Conservation (phyloP, 2,888 invertebrate genomes). For the Atethmia centrago region DNA sequence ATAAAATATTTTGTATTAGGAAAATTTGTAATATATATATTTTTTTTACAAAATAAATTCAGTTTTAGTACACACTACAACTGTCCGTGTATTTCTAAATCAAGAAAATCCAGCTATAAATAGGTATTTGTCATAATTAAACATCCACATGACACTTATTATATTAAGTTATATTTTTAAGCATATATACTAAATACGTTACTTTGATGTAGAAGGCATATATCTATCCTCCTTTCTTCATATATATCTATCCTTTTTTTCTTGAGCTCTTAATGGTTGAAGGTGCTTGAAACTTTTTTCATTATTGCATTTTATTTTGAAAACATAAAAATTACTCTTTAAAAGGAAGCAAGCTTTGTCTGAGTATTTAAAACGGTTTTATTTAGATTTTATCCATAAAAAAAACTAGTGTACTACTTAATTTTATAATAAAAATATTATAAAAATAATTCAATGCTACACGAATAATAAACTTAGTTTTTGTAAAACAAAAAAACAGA, state of each 20-base stretch:
- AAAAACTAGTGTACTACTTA: not conserved
- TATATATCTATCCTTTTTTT: slow-evolving; percentile 12
- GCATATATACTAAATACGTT: not conserved
- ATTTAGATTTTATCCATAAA: not conserved
- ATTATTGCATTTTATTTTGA: slow-evolving; percentile 39
- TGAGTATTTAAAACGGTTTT: not conserved
- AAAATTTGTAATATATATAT: not conserved
- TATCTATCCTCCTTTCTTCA: not conserved
- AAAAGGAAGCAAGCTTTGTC: not conserved
- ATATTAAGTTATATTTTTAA: not conserved
- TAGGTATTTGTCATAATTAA: not conserved
- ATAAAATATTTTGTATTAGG: not conserved
- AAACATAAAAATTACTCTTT: not conserved
- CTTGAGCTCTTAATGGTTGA: not conserved
- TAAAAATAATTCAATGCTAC: not conserved
- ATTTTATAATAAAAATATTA: not conserved
- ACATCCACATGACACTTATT: not conserved
- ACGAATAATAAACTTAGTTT: not conserved
- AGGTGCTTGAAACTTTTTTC: slow-evolving; percentile 32
- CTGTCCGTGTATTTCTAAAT: not conserved
- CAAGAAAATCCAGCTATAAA: not conserved
- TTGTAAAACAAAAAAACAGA: not conserved
- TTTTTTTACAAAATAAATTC: not conserved
- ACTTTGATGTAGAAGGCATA: not conserved
- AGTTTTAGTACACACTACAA: not conserved